phyloP scores from a whole-genome alignment of 2,113 vertebrate species.

The Xenopus laevis region DNA sequence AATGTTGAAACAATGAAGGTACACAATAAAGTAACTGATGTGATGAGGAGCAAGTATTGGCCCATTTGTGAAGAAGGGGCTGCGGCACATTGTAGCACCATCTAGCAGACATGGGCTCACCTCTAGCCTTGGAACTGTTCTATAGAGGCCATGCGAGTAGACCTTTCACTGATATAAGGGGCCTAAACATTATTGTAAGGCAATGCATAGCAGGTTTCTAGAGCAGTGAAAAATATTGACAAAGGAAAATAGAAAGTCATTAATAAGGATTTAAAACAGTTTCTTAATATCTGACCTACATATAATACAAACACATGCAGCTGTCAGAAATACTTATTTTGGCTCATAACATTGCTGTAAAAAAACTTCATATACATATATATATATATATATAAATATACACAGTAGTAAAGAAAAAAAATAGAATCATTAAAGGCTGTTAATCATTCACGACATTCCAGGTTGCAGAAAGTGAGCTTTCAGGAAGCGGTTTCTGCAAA shows the following conservation, averaged over 20 bases:
- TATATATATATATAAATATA: too few species aligned
- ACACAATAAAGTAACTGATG: not conserved
- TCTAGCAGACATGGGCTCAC: not conserved
- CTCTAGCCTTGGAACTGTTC: not conserved
- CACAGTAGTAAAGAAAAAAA: too few species aligned
- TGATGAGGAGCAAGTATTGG: too few species aligned
- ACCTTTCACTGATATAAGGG: not conserved
- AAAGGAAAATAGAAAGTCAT: not conserved
- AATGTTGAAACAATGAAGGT: slow-evolving; percentile 1
- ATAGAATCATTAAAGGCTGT: too few species aligned
- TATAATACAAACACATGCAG: not conserved
- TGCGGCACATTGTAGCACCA: too few species aligned
- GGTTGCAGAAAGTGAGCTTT: too few species aligned
- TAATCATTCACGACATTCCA: too few species aligned
- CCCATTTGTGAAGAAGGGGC: too few species aligned
- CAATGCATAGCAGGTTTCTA: not conserved
- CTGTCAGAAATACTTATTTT: not conserved
- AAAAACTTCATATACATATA: too few species aligned
- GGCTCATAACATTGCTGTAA: not conserved
- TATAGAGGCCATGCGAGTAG: not conserved
- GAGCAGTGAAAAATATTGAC: not conserved
- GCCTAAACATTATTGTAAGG: not conserved
- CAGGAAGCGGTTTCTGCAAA: too few species aligned
- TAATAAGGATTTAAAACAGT: not conserved
- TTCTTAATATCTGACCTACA: not conserved